Base-by-base conservation (phyloP, 2,113 vertebrate species). In the Pardalotus punctatus region DNA sequence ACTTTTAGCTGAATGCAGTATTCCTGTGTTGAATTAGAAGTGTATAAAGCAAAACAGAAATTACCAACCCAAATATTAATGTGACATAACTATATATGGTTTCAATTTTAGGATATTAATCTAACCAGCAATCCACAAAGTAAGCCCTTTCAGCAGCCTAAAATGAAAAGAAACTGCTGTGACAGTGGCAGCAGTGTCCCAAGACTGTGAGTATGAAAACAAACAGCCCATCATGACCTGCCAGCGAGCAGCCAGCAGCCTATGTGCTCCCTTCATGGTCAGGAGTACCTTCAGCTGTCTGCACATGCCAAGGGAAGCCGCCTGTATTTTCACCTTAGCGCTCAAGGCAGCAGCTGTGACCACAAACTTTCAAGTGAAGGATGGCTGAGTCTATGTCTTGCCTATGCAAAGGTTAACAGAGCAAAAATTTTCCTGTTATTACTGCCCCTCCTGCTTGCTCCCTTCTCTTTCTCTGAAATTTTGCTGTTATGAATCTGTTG, bases 1-100 rank as follows among this genome's bases (percentile, higher is more conserved):
- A 54, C 18, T 42, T 66, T 19, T 22, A 71, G 43, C 62, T 86
- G 45, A 82, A 94, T n/a, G 25, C 13, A n/a, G 19, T 78, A 79
- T 67, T 57, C 22, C 36, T 60, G 43, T 60, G 31, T 82, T 86
- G 36, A 88, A 82, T 79, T 78, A 79, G n/a, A 88, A 88, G 43
- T 27, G 5, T 36, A 35, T 67, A 71, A 74, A 82, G n/a, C n/a
- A 77, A 92, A 90, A 82, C 2, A 88, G 43, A 80, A 88, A 43
- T 74, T 86, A 88, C 48, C 24, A 56, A 92, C 79, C 43, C 82
- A 88, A 90, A 84, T 62, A 91, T 40, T 66, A 80, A 67, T 2
- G 0, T 53, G 56, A 40, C 28, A 53, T 62, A 87, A 35, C 35
- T 50, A 22, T 33, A 38, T 18, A n/a, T 33, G 9, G 21, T 67